Conservation (phyloP, 2,797 vertebrate genomes). For the Antennarius maculatus region DNA sequence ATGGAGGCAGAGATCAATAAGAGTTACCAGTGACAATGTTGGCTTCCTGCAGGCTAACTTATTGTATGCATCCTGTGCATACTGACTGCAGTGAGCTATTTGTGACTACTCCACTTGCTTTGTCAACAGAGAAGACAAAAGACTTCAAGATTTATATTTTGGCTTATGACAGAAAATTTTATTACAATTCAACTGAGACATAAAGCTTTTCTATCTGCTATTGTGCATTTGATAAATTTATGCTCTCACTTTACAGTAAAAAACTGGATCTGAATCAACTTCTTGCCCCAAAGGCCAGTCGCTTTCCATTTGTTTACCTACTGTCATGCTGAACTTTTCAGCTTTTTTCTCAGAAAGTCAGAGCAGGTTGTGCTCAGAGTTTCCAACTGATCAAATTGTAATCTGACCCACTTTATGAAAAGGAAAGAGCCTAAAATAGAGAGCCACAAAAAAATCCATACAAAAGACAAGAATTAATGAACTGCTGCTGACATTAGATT, state of each 20-base stretch:
- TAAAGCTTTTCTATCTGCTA: constrained; percentile 16
- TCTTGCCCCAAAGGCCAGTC: neutral
- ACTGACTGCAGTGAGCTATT: constrained; percentile 44
- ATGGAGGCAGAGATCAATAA: constrained; percentile 79
- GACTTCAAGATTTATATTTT: constrained; percentile 17
- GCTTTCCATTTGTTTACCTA: constrained; percentile 18
- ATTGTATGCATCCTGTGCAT: constrained; percentile 45
- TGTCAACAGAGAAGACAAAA: constrained; percentile 29
- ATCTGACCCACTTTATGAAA: constrained; percentile 55
- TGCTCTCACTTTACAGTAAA: constrained; percentile 13
- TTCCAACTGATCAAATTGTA: constrained; percentile 42
- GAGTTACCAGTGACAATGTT: constrained; percentile 73
- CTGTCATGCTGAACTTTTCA: neutral
- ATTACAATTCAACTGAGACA: constrained; percentile 21
- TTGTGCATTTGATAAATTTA: constrained; percentile 23
- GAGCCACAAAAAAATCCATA: constrained; percentile 25
- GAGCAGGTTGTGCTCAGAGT: constrained; percentile 9
- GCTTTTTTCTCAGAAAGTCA: neutral
- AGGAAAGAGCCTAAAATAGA: constrained; percentile 51
- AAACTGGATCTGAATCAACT: constrained; percentile 23
- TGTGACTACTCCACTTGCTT: constrained; percentile 35
- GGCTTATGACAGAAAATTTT: neutral
- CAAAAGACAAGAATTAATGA: constrained; percentile 42
- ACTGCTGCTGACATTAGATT: constrained; percentile 40
- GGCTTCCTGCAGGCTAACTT: constrained; percentile 67